Evolutionary conservation across 2,888 invertebrate species (phyloP).

Genomic region (Copidosoma aretas): DNA sequence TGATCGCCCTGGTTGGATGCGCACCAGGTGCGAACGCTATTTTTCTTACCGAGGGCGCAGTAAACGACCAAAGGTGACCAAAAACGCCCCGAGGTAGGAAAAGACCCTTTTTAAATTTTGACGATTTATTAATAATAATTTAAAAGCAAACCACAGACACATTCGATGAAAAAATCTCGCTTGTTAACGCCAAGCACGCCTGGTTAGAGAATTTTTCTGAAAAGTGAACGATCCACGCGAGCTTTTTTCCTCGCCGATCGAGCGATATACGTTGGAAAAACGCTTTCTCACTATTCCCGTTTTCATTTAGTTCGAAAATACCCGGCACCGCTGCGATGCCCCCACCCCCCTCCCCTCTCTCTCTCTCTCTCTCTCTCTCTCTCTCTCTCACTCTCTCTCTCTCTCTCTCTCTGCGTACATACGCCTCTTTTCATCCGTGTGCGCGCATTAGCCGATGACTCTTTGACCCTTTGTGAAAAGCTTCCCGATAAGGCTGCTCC

Average conservation of each 20-base stretch:
- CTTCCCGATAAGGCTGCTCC: slow-evolving; percentile 17
- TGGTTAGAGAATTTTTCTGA: too few species aligned
- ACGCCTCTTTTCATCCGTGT: neutral
- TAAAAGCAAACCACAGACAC: too few species aligned
- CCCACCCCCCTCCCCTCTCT: neutral
- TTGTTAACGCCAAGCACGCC: too few species aligned
- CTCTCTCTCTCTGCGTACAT: neutral
- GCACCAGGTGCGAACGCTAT: too few species aligned
- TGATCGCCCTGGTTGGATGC: too few species aligned
- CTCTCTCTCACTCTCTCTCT: too few species aligned
- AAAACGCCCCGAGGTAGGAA: too few species aligned
- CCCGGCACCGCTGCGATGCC: neutral
- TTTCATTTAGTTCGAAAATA: neutral
- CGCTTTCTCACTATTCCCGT: neutral
- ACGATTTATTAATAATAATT: too few species aligned
- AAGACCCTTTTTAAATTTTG: too few species aligned
- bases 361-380: neutral
- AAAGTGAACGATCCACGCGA: neutral
- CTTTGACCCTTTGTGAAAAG: slow-evolving; percentile 18
- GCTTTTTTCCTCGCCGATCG: neutral
- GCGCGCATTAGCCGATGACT: slow-evolving; percentile 26
- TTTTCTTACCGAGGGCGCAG: too few species aligned
- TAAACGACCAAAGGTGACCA: too few species aligned
- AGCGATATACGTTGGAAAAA: neutral
- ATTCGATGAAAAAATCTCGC: too few species aligned